Percentiles rank a stretch among this genome's conserved stretches.
Conservation (phyloP, 2,113 vertebrate genomes). For the Copsychus sechellarum region DNA sequence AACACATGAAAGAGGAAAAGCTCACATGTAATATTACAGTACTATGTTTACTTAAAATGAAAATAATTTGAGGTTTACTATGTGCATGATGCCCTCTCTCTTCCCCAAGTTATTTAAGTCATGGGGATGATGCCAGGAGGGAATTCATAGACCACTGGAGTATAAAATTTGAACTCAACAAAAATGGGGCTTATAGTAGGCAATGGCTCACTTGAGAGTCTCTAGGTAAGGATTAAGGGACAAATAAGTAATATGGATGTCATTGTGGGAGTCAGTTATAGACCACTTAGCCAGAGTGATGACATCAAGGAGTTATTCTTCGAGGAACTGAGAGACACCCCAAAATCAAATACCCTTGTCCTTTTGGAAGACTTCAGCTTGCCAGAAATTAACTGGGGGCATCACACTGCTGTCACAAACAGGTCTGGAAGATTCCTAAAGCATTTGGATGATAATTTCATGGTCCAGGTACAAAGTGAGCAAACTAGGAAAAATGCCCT, state of each 20-base stretch:
- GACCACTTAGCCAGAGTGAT: neutral
- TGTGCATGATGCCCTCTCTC: accelerated
- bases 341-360: neutral
- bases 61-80: neutral
- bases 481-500: neutral
- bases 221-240: neutral
- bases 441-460: neutral
- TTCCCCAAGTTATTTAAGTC: neutral
- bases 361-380: neutral
- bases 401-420: neutral
- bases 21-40: neutral
- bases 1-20: neutral
- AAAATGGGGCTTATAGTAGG: neutral
- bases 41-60: neutral
- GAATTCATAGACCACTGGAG: neutral
- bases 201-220: neutral
- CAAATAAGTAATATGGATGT: neutral
- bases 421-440: neutral
- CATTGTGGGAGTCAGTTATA: neutral
- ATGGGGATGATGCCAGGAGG: neutral
- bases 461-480: neutral
- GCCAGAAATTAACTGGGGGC: neutral
- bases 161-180: neutral
- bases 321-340: neutral
- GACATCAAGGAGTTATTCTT: neutral